Evolutionary conservation across 2,888 invertebrate species (phyloP).

Genomic region (Troides oblongomaculatus): DNA sequence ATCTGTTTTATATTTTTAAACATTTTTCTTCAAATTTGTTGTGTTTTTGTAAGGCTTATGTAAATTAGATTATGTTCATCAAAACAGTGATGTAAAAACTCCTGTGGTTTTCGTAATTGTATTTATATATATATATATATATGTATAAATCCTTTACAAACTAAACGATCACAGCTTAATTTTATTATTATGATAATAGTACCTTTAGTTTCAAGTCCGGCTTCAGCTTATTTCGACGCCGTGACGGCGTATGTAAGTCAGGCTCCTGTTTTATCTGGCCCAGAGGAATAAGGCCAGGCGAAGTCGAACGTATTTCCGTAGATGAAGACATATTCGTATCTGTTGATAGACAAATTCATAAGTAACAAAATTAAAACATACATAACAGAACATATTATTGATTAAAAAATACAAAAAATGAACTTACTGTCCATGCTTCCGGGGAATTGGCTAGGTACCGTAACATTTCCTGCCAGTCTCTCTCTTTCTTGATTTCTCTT

Average conservation of each 20-base stretch:
- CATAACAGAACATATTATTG: no score
- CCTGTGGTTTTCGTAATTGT: no score
- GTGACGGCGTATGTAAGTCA: conserved; percentile 81
- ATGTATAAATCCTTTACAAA: no score
- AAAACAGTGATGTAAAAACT: no score
- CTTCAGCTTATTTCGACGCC: conserved; percentile 91
- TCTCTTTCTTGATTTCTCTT: conserved; percentile 96
- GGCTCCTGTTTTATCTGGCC: conserved; percentile 78
- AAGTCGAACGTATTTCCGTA: conserved; percentile 55
- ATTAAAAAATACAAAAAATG: no score
- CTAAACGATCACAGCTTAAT: no score
- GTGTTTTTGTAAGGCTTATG: no score
- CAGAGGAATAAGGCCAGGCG: conserved; percentile 60
- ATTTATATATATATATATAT: no score
- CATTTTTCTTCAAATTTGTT: no score
- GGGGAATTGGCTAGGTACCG: conserved; percentile 52
- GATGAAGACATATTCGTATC: conserved; percentile 52
- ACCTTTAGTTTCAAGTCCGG: conserved; percentile 90
- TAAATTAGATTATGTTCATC: no score
- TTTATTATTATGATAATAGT: neutral
- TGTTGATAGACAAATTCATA: conserved; percentile 29
- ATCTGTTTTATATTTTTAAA: no score
- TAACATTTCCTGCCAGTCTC: conserved; percentile 80
- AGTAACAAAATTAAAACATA: neutral
- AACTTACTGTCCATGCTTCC: conserved; percentile 52